Evolutionary conservation across 2,888 invertebrate species (phyloP).

Genomic region (Brachycybe producta): DNA sequence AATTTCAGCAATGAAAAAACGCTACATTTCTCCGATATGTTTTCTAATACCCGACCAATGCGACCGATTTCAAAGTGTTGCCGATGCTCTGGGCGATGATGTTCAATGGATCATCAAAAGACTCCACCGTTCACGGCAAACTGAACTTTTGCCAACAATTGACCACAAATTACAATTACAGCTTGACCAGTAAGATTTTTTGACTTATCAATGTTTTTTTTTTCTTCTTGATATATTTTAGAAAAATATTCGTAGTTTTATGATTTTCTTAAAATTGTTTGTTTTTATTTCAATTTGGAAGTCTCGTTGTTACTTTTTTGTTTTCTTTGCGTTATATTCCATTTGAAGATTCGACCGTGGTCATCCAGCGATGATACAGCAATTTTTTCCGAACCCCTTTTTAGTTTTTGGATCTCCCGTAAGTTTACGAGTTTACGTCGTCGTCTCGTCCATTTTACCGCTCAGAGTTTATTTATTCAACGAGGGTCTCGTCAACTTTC

Average conservation of each 20-base stretch:
- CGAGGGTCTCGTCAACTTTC: slow-evolving; percentile 29
- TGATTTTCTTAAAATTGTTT: too few species aligned
- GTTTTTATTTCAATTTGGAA: too few species aligned
- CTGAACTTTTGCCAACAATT: slow-evolving; percentile 15
- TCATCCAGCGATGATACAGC: slow-evolving; percentile 22
- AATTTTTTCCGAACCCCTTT: slow-evolving; percentile 25
- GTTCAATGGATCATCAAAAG: slow-evolving; percentile 25
- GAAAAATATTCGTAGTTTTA: not conserved
- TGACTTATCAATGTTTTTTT: not conserved
- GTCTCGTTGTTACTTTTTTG: too few species aligned
- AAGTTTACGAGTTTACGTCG: slow-evolving; percentile 29
- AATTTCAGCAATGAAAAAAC: slow-evolving; percentile 12
- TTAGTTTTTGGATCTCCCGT: slow-evolving; percentile 28
- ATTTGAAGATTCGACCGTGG: slow-evolving; percentile 10
- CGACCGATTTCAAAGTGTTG: slow-evolving; percentile 27
- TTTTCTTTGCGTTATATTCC: not conserved
- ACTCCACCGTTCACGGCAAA: slow-evolving; percentile 13
- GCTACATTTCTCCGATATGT: slow-evolving; percentile 25
- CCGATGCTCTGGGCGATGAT: slow-evolving; percentile 26
- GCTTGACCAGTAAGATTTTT: slow-evolving; percentile 6
- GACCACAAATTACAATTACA: slow-evolving; percentile 6
- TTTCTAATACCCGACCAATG: slow-evolving; percentile 29
- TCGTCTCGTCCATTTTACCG: slow-evolving; percentile 32
- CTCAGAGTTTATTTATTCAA: slow-evolving; percentile 31
- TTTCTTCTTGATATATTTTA: not conserved